Base-by-base conservation (phyloP, 2,888 invertebrate species). In the Cerastoderma edule region DNA sequence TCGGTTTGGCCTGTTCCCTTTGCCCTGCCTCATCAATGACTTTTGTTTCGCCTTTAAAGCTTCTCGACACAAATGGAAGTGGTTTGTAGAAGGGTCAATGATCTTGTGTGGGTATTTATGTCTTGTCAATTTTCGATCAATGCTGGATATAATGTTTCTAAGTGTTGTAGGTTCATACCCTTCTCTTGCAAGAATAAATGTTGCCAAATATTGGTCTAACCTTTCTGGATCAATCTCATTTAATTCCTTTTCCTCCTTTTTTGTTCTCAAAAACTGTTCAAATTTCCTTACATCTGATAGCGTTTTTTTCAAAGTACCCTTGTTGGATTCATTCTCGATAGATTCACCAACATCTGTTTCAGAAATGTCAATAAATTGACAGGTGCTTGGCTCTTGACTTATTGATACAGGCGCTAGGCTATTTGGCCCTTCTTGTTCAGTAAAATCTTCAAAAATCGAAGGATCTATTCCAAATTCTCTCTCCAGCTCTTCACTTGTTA, bases 1-100 rank as follows among this genome's bases (percentile, higher is more conserved):
- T n/a, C n/a, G 8, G n/a, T 53, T 53, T 10, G 53, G 53, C n/a
- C n/a, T 53, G n/a, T 22, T 53, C 6, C 53, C 53, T 53, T 53
- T 53, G 8, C 53, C 53, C 6, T 6, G 13, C n/a, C 53, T 8
- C n/a, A 16, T 53, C n/a, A 16, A n/a, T 10, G 53, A 53, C 22
- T 53, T 16, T 22, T 10, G 39, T 39, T 39, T 39, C 8, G 39
- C 39, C 10, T 39, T 39, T 39, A 39, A 16, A 16, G 39, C 39
- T 10, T 39, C 39, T 39, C 39, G 39, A 13, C 10, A 13, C 16
- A 39, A 16, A 13, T 39, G 39, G 16, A 39, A 39, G 16, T 8
- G 8, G 39, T 39, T 39, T 39, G 39, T 39, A 16, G 8, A 13
- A 16, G 8, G 6, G 13, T 22, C 24, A 53, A 53, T 16, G 8